Conservation (phyloP, 2,888 invertebrate genomes). For the Dryobotodes eremita region DNA sequence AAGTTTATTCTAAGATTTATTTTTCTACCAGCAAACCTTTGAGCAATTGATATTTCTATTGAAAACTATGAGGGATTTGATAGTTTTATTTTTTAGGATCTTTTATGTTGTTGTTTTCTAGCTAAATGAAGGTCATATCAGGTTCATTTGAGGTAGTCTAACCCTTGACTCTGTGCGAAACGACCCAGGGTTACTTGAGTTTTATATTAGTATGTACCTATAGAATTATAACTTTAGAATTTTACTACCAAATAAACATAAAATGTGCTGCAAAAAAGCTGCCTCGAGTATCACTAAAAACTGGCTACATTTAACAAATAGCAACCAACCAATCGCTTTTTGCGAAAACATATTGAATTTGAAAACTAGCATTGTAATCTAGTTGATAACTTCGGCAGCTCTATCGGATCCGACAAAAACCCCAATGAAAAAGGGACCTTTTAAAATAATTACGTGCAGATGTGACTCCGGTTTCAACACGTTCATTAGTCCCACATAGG, state of each 20-base stretch:
- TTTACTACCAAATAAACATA: neutral
- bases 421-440: conserved; percentile 37
- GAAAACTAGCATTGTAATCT: conserved; percentile 16
- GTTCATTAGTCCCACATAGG: conserved; percentile 37
- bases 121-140: conserved; percentile 12
- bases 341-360: conserved; percentile 1
- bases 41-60: conserved; percentile 2
- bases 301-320: neutral
- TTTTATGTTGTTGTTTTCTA: conserved; percentile 12
- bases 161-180: neutral
- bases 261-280: neutral
- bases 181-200: neutral
- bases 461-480: conserved; percentile 46
- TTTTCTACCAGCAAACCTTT: neutral
- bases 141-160: conserved; percentile 9
- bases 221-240: neutral
- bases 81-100: conserved; percentile 13
- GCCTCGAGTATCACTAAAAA: neutral
- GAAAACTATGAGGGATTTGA: neutral
- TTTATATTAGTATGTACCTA: neutral
- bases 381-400: conserved; percentile 1
- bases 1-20: too few relatives aligned
- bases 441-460: conserved; percentile 56
- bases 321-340: neutral
- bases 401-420: conserved; percentile 6